Evolutionary conservation across 1,140 invertebrate species (phyloP).

Genomic region (Tachypleus tridentatus): DNA sequence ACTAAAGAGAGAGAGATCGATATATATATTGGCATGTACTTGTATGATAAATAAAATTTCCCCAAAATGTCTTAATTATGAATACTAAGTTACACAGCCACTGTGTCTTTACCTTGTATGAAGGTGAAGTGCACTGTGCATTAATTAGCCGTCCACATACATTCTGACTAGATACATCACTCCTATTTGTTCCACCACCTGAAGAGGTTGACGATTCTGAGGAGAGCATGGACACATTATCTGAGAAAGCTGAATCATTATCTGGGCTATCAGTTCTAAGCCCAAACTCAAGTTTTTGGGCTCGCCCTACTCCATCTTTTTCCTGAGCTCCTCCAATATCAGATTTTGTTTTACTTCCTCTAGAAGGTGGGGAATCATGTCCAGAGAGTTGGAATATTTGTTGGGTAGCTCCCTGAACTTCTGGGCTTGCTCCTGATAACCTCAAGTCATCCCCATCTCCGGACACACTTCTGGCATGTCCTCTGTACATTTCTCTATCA

Average conservation of each 20-base stretch:
- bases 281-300: constrained; percentile 26
- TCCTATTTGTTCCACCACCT: constrained; percentile 43
- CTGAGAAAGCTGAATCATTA: constrained; percentile 94
- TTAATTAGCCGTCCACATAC: neutral
- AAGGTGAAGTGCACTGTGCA: too few species aligned
- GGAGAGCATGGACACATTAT: constrained; percentile 81
- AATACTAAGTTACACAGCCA: too few species aligned
- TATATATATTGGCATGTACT: too few species aligned
- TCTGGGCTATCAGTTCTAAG: constrained; percentile 79
- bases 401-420: neutral
- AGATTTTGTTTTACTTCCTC: constrained; percentile 34
- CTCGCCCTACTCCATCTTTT: constrained; percentile 18
- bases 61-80: too few species aligned
- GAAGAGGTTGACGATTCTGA: constrained; percentile 80
- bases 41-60: too few species aligned
- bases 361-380: constrained; percentile 36
- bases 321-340: constrained; percentile 25
- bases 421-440: neutral
- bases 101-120: too few species aligned
- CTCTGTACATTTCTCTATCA: constrained; percentile 38
- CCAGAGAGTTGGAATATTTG: neutral
- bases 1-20: too few species aligned
- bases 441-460: neutral
- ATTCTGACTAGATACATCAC: constrained; percentile 23
- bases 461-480: constrained; percentile 14